Evolutionary conservation across 2,888 invertebrate genomes (phyloP), one percentile per base, ranked within the genome.

Genomic region (Onthophagus sagittarius): DNA sequence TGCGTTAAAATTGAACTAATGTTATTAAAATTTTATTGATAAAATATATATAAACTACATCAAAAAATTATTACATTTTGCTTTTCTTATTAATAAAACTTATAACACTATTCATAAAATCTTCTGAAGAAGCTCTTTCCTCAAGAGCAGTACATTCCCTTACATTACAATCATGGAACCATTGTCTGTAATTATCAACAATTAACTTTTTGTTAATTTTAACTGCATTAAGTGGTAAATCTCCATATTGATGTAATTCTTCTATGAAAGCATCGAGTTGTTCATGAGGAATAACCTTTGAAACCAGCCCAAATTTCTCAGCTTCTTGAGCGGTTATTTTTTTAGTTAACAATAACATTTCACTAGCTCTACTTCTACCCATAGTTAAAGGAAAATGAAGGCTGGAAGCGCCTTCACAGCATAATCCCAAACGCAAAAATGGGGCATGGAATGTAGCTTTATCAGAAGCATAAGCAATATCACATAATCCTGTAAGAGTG

Each of bases 351-450:
- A 83, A 77, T 23, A 85, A 71, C 75, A 83, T 77, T 78, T 85
- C 84, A 0, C 80, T 80, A 82, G 91, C 93, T 88, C 94, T 95
- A 74, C 92, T 91, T 72, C 89, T 88, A 5, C 98, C 98, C 87
- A 99, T 90, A 71, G 96, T 87, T 80, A 87, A 87, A 0, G 98
- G 96, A 83, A 97, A 97, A 72, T 91, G 91, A 79, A 91, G 93
- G 15, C 95, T 91, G 2, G 98, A 96, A 82, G 96, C 95, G 7
- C 93, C 98, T 88, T 99, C 98, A 13, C 96, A 93, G 53, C 93
- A 90, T 77, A 98, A 88, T 1, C 97, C 97, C 73, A 98, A 84
- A 77, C 89, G 88, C 15, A 93, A 89, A 84, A 99, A 99, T 5
- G 98, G 98, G 11, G 96, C 94, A 73, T 90, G 88, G 85, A 98